Evolutionary conservation across 2,113 vertebrate genomes (phyloP).

Genomic region (Chamaetylas fuelleborni): DNA sequence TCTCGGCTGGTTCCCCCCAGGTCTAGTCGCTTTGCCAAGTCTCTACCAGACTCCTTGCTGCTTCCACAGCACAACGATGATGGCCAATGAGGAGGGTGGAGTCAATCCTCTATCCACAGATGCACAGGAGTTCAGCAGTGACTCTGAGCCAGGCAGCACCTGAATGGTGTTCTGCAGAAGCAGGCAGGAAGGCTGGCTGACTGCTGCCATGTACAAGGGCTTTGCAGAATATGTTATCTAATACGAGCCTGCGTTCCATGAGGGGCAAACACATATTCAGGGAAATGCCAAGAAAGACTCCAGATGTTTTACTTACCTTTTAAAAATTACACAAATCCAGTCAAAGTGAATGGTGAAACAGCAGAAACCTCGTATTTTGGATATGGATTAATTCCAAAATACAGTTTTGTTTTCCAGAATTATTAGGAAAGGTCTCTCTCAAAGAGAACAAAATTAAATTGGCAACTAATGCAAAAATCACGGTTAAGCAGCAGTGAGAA

Average conservation of each 20-base stretch:
- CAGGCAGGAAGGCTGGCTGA: background rate
- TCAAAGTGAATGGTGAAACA: too few species aligned
- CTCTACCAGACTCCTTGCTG: background rate
- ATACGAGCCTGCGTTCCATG: background rate
- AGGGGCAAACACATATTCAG: background rate
- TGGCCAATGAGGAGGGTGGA: background rate
- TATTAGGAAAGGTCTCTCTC: background rate
- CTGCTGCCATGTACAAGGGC: background rate
- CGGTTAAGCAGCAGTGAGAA: background rate
- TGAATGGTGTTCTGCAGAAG: background rate
- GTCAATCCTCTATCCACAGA: background rate
- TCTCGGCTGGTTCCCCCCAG: background rate
- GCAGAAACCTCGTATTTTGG: background rate
- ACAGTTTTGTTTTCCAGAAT: background rate
- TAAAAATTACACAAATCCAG: background rate
- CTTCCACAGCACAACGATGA: background rate
- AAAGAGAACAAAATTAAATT: background rate
- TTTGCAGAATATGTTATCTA: background rate
- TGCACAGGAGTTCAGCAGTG: background rate
- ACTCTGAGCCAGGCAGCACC: background rate
- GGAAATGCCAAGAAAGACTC: background rate
- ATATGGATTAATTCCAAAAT: background rate
- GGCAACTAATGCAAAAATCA: background rate
- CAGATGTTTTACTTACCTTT: constrained; percentile 5
- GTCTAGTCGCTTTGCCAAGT: background rate